A percentile compares a stretch with the other conserved stretches of the same genome.
These are phyloP conservation scores for Drosophila picticornis DNA, from an alignment of 2,888 invertebrate species.

Conservation along the genomic window DNA sequence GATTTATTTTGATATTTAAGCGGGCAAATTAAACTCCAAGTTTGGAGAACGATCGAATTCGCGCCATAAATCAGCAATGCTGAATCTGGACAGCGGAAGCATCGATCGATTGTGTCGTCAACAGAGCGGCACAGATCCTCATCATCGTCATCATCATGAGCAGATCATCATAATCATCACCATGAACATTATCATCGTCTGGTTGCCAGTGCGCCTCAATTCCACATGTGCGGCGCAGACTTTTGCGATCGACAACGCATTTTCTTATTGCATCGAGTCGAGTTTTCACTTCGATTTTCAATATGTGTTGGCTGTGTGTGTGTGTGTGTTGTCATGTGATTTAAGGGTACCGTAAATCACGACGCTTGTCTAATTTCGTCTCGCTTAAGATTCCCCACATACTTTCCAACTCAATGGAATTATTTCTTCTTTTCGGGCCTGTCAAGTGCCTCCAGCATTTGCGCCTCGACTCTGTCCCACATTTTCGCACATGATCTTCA, in stretches of 20 bases:
- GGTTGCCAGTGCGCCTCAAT: conserved; percentile 19
- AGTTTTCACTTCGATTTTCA: conserved; percentile 72
- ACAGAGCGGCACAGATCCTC: conserved; percentile 35
- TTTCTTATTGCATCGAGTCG: conserved; percentile 52
- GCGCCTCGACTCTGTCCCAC: conserved; percentile 39
- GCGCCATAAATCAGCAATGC: conserved; percentile 64
- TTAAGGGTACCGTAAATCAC: conserved; percentile 85
- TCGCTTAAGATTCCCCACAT: conserved; percentile 82
- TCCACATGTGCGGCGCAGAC: conserved; percentile 70
- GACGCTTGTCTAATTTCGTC: conserved; percentile 84
- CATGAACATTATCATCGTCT: conserved; percentile 40
- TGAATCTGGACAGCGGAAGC: conserved; percentile 41
- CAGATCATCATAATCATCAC: conserved; percentile 37
- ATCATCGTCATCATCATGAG: conserved; percentile 33
- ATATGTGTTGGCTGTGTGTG: conserved; percentile 37
- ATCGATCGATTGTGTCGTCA: conserved; percentile 61
- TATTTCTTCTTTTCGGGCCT: conserved; percentile 66
- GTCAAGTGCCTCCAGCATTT: conserved; percentile 73
- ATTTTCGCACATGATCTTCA: conserved; percentile 56
- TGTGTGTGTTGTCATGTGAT: conserved; percentile 70
- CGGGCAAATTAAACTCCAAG: conserved; percentile 26
- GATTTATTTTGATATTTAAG: conserved; percentile 23
- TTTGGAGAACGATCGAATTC: conserved; percentile 42
- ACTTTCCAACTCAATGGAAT: conserved; percentile 83
- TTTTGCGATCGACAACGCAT: conserved; percentile 57